These are phyloP conservation scores for Sminthurinus aureus DNA, from an alignment of 2,888 invertebrate species.

Conservation along the genomic window DNA sequence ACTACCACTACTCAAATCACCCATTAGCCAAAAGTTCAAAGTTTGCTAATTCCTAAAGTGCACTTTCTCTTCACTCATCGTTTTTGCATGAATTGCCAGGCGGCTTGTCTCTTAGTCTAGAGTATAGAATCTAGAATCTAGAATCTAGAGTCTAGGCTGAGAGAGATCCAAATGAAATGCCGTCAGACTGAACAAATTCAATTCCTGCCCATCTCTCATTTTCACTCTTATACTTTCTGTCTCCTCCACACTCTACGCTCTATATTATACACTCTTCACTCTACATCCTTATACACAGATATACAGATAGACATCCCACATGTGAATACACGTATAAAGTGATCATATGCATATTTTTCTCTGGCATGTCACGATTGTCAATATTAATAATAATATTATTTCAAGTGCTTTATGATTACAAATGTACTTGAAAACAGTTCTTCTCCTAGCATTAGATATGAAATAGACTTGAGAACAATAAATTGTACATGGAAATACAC, in stretches of 20 bases:
- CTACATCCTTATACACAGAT: neutral
- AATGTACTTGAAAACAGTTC: neutral
- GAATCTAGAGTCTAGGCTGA: too few relatives aligned
- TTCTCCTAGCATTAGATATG: too few relatives aligned
- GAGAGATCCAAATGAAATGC: slow-evolving; percentile 25
- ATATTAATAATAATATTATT: too few relatives aligned
- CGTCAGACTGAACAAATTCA: slow-evolving; percentile 31
- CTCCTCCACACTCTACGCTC: neutral
- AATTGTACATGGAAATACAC: too few relatives aligned
- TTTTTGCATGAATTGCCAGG: slow-evolving; percentile 34
- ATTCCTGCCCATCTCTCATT: slow-evolving; percentile 5
- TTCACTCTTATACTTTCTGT: neutral
- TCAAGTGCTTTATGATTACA: too few relatives aligned
- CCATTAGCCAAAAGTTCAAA: slow-evolving; percentile 50
- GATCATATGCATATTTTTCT: too few relatives aligned
- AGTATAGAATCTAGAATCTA: too few relatives aligned
- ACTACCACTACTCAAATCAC: slow-evolving; percentile 18
- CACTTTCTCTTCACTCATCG: slow-evolving; percentile 44
- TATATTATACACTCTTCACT: neutral
- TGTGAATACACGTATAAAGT: too few relatives aligned
- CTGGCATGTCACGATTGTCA: too few relatives aligned
- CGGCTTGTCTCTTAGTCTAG: neutral
- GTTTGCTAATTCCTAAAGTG: slow-evolving; percentile 54
- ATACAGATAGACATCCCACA: too few relatives aligned
- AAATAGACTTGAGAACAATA: too few relatives aligned